Conservation (phyloP, 2,113 vertebrate species). For the Syngnathus scovelli region DNA sequence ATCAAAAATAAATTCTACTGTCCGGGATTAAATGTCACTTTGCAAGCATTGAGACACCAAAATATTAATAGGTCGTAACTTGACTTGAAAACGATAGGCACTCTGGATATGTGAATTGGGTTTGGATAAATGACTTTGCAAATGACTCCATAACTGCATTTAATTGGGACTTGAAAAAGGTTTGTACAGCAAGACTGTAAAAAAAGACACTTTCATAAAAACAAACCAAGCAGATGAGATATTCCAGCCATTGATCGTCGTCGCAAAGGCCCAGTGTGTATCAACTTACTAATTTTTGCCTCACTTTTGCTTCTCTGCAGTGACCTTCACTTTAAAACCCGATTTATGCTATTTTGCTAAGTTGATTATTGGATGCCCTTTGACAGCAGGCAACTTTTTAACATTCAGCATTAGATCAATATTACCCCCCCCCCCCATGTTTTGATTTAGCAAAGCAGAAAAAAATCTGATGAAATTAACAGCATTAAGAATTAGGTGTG, state of each 20-base stretch:
- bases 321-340: slow-evolving; percentile 56
- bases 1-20: slow-evolving; percentile 59
- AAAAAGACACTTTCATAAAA: not conserved
- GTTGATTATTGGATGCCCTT: slow-evolving; percentile 49
- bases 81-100: not conserved
- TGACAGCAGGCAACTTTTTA: slow-evolving; percentile 40
- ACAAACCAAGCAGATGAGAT: not conserved
- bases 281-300: not conserved
- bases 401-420: slow-evolving; percentile 36
- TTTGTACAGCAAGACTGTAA: not conserved
- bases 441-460: slow-evolving; percentile 2
- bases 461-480: not conserved
- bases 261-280: not conserved
- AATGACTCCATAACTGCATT: not conserved
- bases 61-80: slow-evolving; percentile 36
- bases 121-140: not conserved
- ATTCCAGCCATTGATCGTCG: not conserved
- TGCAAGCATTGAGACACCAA: slow-evolving; percentile 50
- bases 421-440: not conserved
- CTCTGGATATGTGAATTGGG: not conserved
- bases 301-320: slow-evolving; percentile 22
- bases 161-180: too few species aligned
- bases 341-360: slow-evolving; percentile 40
- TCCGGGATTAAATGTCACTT: slow-evolving; percentile 43
- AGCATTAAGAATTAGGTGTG: not conserved